Conservation (phyloP, 2,113 vertebrate genomes). For the Oreochromis spilurus region DNA sequence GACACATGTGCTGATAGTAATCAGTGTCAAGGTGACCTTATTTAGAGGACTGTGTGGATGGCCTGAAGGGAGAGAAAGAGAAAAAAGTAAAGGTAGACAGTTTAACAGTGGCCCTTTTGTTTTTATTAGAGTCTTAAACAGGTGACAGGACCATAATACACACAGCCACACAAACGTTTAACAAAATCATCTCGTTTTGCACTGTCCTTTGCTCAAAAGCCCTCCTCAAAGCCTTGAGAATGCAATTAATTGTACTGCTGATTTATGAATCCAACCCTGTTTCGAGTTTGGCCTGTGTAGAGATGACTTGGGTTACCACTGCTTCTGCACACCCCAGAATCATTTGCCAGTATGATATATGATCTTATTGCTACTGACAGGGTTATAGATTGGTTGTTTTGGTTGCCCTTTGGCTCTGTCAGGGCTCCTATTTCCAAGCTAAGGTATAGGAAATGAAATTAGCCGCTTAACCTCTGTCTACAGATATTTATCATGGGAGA, state of each 20-base stretch:
- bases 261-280: slow-evolving; percentile 14
- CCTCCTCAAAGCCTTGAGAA: not conserved
- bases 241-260: not conserved
- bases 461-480: slow-evolving; percentile 51
- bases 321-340: slow-evolving; percentile 2
- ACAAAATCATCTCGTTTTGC: not conserved
- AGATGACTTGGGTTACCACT: not conserved
- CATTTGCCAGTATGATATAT: slow-evolving; percentile 31
- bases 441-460: slow-evolving; percentile 44
- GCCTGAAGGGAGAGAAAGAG: slow-evolving; percentile 71
- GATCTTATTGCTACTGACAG: slow-evolving; percentile 42
- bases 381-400: slow-evolving; percentile 60
- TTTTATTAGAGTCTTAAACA: not conserved
- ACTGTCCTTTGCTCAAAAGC: not conserved
- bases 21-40: slow-evolving; percentile 91
- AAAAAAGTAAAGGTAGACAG: not conserved
- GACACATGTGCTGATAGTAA: slow-evolving; percentile 92
- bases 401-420: slow-evolving; percentile 59
- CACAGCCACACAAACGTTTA: not conserved
- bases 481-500: slow-evolving; percentile 35
- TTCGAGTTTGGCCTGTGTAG: not conserved
- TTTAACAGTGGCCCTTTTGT: not conserved
- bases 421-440: slow-evolving; percentile 31
- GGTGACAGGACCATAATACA: not conserved
- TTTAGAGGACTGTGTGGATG: slow-evolving; percentile 90